Evolutionary conservation across 2,888 invertebrate genomes (phyloP), one percentile per base, ranked within the genome.

Genomic region (Ashinkailepas kermadecensis): DNA sequence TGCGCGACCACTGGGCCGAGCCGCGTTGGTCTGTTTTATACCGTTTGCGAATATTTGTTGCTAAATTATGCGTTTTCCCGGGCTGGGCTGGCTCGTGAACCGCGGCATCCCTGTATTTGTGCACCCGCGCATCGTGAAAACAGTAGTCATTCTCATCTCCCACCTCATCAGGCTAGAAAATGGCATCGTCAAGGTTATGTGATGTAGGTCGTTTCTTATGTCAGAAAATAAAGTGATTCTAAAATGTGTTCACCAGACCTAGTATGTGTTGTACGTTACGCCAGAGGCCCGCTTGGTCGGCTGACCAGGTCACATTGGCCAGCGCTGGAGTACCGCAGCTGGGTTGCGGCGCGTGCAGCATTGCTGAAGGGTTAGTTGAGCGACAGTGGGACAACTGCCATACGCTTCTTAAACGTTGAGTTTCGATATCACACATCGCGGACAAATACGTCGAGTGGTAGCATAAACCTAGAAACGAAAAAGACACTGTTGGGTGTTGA

Each of bases 121-220:
- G 39, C 70, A 39, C 39, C 23, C 15, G 23, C 1, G 39, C 70
- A 70, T 70, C 70, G 39, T 39, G 15, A 70, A 70, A 70, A 39
- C 39, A 39, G 70, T 12, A 13, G 39, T 39, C 70, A 70, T 70
- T 70, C 25, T 70, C 70, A 70, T 70, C 70, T 23, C 39, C 18
- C 39, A 70, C 70, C 39, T 39, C 70, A 70, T 70, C 39, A 70
- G 39, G 12, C 12, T 39, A 70, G 23, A 70, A 70, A 39, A 15
- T 70, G 23, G 70, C 70, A 70, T 70, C 70, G 70, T 70, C 23
- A 70, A 70, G 39, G 70, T 70, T 70, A 70, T 39, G 70, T 70
- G 39, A 39, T 15, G 23, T 25, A 23, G 39, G 39, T 13, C 15
- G n/a, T 15, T 8, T 70, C 70, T 39, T 15, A 70, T 70, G 70